Conservation (phyloP, 2,888 invertebrate genomes). For the Tholera decimalis region DNA sequence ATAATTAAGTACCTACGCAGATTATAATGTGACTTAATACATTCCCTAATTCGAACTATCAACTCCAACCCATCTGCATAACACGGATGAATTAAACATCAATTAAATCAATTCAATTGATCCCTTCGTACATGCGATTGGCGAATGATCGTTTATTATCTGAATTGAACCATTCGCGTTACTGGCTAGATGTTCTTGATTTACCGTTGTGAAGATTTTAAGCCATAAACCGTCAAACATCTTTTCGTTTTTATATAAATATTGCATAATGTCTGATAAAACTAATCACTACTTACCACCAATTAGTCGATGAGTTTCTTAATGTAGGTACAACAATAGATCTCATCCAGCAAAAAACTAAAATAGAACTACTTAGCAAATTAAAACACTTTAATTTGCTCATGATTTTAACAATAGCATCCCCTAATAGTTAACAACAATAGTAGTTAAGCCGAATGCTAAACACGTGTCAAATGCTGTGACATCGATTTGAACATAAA, state of each 20-base stretch:
- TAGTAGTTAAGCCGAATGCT: conserved; percentile 86
- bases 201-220: no score
- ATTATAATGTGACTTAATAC: conserved; percentile 36
- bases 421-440: conserved; percentile 85
- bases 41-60: conserved; percentile 29
- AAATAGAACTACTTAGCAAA: conserved; percentile 52
- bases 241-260: no score
- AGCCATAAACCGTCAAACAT: no score
- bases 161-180: no score
- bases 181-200: no score
- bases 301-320: neutral
- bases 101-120: conserved; percentile 30
- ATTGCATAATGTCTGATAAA: no score
- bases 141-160: conserved; percentile 2
- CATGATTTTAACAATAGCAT: conserved; percentile 67
- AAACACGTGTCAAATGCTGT: conserved; percentile 89
- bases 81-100: conserved; percentile 42
- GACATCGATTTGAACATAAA: conserved; percentile 84
- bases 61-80: conserved; percentile 30
- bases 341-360: neutral
- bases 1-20: conserved; percentile 44
- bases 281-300: neutral
- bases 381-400: conserved; percentile 58
- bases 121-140: conserved; percentile 6
- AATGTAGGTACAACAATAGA: neutral